These are phyloP conservation scores for Chelonus formosanus DNA, from an alignment of 2,888 invertebrate genomes.

Conservation along the genomic window DNA sequence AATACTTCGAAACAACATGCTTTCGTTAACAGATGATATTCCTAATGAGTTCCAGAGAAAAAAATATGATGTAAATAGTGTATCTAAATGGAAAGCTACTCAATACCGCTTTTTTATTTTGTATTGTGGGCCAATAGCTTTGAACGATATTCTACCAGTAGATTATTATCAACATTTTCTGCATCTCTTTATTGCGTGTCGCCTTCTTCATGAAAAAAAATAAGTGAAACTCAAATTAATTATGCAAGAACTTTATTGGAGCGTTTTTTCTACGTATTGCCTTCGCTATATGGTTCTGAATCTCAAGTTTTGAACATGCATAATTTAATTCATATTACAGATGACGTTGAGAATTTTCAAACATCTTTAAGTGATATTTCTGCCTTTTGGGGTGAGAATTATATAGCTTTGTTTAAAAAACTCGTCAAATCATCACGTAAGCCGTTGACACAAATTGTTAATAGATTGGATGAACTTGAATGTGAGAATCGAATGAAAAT, in stretches of 20 bases:
- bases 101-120: conserved; percentile 40
- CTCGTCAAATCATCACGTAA: conserved; percentile 27
- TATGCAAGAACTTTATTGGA: conserved; percentile 2
- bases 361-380: conserved; percentile 27
- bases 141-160: conserved; percentile 18
- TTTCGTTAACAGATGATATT: no score
- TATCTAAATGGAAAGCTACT: no score
- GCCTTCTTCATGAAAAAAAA: conserved; percentile 7
- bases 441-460: conserved; percentile 31
- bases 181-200: conserved; percentile 24
- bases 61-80: no score
- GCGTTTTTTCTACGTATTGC: conserved; percentile 6
- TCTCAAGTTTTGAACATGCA: conserved; percentile 22
- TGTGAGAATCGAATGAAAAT: no score
- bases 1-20: no score
- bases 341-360: conserved; percentile 33
- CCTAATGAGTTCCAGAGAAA: no score
- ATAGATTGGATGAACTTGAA: conserved; percentile 25
- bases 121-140: conserved; percentile 27
- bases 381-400: conserved; percentile 37
- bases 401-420: conserved; percentile 31
- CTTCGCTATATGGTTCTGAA: conserved; percentile 7
- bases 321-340: conserved; percentile 35
- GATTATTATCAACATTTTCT: conserved; percentile 27
- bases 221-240: conserved; percentile 7